Percentiles rank a stretch among this genome's conserved stretches.
Conservation (phyloP, 2,113 vertebrate genomes). For the Anhinga anhinga region DNA sequence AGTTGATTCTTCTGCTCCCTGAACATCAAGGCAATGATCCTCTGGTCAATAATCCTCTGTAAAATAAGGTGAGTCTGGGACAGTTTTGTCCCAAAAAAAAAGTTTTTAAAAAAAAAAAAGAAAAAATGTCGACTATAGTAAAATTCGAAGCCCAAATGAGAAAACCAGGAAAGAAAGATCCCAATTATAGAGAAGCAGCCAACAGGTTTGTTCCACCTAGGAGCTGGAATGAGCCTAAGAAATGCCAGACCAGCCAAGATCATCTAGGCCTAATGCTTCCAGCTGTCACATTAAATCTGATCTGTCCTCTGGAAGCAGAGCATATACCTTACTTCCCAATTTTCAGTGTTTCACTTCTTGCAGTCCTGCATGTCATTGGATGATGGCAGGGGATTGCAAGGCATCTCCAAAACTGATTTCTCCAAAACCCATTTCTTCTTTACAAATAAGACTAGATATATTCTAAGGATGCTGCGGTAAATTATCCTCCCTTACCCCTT, state of each 20-base stretch:
- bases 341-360: neutral
- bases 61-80: neutral
- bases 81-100: neutral
- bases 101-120: neutral
- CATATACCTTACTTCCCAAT: fast-evolving
- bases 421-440: neutral
- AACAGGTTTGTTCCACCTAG: neutral
- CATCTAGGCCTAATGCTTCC: neutral
- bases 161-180: neutral
- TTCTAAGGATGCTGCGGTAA: neutral
- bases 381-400: neutral
- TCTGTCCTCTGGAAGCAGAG: neutral
- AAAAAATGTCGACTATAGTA: neutral
- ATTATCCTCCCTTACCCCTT: neutral
- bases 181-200: neutral
- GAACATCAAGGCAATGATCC: neutral
- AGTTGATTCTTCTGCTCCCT: neutral
- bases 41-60: neutral
- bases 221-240: neutral
- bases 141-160: neutral
- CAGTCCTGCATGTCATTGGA: neutral
- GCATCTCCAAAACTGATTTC: neutral
- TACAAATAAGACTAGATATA: neutral
- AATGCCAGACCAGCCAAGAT: neutral
- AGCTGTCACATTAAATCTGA: neutral